Conservation (phyloP, 2,888 invertebrate genomes). For the Hypomecis punctinalis region DNA sequence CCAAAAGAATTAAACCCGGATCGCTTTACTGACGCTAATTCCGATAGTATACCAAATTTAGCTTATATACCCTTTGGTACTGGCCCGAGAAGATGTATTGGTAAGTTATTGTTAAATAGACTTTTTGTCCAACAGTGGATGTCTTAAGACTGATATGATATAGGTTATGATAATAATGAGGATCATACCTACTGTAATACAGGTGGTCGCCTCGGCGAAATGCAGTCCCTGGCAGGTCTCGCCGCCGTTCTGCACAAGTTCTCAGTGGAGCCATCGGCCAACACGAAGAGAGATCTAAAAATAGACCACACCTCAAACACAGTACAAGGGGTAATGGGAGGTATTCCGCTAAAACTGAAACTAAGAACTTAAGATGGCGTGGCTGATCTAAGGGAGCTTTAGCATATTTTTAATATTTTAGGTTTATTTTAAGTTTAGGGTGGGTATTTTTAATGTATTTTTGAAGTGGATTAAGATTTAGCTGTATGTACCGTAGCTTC, state of each 20-base stretch:
- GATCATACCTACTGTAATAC: no score
- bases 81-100: slow-evolving; percentile 67
- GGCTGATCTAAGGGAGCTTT: no score
- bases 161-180: no score
- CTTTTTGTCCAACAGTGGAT: no score
- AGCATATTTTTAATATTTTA: no score
- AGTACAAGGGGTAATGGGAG: slow-evolving; percentile 54
- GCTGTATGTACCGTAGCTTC: no score
- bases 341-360: slow-evolving; percentile 52
- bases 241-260: slow-evolving; percentile 64
- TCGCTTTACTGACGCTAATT: slow-evolving; percentile 52
- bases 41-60: slow-evolving; percentile 46
- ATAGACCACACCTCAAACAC: slow-evolving; percentile 50
- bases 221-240: slow-evolving; percentile 68
- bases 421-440: no score
- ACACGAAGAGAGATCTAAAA: slow-evolving; percentile 41
- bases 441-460: no score
- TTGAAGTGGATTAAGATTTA: no score
- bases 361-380: slow-evolving; percentile 37
- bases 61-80: slow-evolving; percentile 66
- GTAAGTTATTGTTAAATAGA: slow-evolving; percentile 47
- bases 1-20: slow-evolving; percentile 61
- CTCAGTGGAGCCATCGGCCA: slow-evolving; percentile 52
- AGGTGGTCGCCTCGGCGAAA: slow-evolving; percentile 64
- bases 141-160: no score